phyloP scores from a whole-genome alignment of 2,888 invertebrate genomes.

The Caenorhabditis zanzibari region DNA sequence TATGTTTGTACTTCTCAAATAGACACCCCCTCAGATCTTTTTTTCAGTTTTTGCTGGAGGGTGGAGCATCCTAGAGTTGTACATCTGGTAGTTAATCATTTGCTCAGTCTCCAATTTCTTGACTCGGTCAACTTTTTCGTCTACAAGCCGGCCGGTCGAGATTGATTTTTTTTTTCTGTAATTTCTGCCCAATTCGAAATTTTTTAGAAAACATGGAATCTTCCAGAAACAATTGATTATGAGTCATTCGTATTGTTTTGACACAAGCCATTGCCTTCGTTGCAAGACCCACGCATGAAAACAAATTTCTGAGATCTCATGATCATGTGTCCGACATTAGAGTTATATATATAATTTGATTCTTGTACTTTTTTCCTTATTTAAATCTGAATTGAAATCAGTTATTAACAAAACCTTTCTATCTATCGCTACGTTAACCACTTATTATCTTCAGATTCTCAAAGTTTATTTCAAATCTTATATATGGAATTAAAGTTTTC shows the following conservation, averaged over 20 bases:
- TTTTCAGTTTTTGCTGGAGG: slow-evolving; percentile 5
- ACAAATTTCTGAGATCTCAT: not conserved
- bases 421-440: too few species aligned
- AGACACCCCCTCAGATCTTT: slow-evolving; percentile 39
- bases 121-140: not conserved
- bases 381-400: too few species aligned
- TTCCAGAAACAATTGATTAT: not conserved
- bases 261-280: slow-evolving; percentile 8
- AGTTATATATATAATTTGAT: not conserved
- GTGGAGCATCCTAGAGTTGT: slow-evolving; percentile 2
- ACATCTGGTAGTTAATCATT: slow-evolving; percentile 21
- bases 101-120: slow-evolving; percentile 15
- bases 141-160: not conserved
- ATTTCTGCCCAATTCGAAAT: too few species aligned
- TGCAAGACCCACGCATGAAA: not conserved
- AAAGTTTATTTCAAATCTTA: too few species aligned
- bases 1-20: slow-evolving; percentile 46
- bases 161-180: not conserved
- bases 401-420: too few species aligned
- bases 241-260: not conserved
- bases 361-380: not conserved
- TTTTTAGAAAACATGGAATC: not conserved
- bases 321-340: not conserved
- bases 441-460: too few species aligned
- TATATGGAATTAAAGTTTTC: too few species aligned